Conservation (phyloP, 2,797 vertebrate species). For the Mormyrops attenuatus region DNA sequence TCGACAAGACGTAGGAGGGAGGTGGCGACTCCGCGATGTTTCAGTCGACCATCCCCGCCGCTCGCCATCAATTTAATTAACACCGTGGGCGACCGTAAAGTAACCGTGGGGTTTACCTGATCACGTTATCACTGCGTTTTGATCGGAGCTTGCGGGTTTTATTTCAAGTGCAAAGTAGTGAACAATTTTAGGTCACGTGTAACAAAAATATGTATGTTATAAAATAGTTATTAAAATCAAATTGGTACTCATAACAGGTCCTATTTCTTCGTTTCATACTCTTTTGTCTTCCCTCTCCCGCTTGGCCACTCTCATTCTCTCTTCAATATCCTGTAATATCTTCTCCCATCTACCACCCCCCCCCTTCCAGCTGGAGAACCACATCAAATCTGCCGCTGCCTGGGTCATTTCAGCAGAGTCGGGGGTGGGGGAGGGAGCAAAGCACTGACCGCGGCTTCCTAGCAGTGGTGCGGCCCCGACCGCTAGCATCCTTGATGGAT, state of each 20-base stretch:
- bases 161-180: not conserved
- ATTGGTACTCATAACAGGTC: not conserved
- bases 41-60: not conserved
- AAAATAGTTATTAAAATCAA: not conserved
- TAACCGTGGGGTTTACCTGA: not conserved
- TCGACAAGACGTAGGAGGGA: not conserved
- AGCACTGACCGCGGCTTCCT: not conserved
- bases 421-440: not conserved
- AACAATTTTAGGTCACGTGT: not conserved
- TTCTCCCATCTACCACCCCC: not conserved
- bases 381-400: conserved; percentile 1
- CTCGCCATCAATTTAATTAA: not conserved
- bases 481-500: not conserved
- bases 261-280: not conserved
- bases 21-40: not conserved
- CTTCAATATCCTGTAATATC: conserved; percentile 7
- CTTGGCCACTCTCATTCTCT: not conserved
- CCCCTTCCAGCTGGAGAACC: not conserved
- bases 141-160: not conserved
- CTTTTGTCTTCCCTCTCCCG: not conserved
- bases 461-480: not conserved
- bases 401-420: not conserved
- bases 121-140: not conserved
- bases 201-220: not conserved
- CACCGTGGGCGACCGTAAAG: not conserved